Conservation (phyloP, 2,797 vertebrate species). For the Orestias chungarensis region DNA sequence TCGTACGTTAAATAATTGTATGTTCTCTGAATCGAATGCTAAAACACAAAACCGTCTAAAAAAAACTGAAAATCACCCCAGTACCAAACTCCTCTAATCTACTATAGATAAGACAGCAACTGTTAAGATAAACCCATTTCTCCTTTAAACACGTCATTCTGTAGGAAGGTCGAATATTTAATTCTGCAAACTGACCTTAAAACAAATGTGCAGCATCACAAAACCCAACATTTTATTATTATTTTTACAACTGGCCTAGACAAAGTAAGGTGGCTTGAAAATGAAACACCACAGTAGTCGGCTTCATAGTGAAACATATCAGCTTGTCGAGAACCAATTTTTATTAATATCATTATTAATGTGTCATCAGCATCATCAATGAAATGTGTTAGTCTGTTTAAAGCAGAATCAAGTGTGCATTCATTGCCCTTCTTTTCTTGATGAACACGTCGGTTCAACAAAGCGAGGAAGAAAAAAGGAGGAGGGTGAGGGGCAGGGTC, state of each 20-base stretch:
- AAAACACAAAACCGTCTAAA: too few species aligned
- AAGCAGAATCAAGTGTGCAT: conserved; percentile 82
- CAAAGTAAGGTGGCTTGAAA: neutral
- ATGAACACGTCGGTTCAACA: conserved; percentile 88
- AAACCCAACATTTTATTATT: neutral
- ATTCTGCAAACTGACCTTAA: neutral
- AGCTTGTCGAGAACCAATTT: conserved; percentile 83
- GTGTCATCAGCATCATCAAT: conserved; percentile 83
- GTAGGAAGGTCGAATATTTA: neutral
- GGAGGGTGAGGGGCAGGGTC: conserved; percentile 35
- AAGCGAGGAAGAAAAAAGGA: conserved; percentile 85
- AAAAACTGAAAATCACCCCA: too few species aligned
- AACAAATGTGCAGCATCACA: neutral
- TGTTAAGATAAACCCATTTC: too few species aligned
- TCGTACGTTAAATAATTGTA: too few species aligned
- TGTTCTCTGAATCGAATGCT: too few species aligned
- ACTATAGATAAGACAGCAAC: too few species aligned
- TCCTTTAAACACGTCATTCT: neutral
- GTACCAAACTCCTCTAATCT: too few species aligned
- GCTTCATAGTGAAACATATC: conserved; percentile 78
- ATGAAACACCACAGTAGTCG: conserved; percentile 70
- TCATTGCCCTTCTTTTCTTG: conserved; percentile 82
- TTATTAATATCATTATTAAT: conserved; percentile 83
- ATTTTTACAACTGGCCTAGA: neutral
- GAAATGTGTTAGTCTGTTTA: conserved; percentile 84